Conservation (phyloP, 2,888 invertebrate genomes). For the Asteroscopus sphinx region DNA sequence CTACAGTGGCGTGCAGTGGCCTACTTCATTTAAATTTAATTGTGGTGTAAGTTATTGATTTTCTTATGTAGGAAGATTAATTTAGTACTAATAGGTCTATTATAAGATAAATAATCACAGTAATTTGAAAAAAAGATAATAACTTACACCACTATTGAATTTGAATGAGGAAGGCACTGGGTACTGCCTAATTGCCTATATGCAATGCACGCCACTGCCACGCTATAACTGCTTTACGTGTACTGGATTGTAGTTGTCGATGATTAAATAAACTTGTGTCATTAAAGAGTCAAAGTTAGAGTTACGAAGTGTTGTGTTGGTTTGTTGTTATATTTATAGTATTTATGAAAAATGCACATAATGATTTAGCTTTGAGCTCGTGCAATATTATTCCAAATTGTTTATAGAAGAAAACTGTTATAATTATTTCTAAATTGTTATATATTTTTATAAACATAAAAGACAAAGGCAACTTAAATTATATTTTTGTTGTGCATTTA, state of each 20-base stretch:
- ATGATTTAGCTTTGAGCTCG: slow-evolving; percentile 87
- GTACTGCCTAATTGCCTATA: no score
- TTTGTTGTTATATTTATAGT: slow-evolving; percentile 87
- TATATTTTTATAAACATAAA: slow-evolving; percentile 88
- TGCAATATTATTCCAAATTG: slow-evolving; percentile 89
- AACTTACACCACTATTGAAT: no score
- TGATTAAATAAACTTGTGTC: slow-evolving; percentile 66
- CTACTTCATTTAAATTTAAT: no score
- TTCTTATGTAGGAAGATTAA: no score
- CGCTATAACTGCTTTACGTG: slow-evolving; percentile 25
- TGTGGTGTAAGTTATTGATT: no score
- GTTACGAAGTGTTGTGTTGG: slow-evolving; percentile 80
- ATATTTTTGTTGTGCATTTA: slow-evolving; percentile 90
- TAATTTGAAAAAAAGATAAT: no score
- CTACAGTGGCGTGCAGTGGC: no score
- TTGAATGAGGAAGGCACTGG: no score
- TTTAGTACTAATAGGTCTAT: no score
- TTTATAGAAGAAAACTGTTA: slow-evolving; percentile 83
- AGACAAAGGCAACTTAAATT: slow-evolving; percentile 88
- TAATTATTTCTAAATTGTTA: slow-evolving; percentile 89
- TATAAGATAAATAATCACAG: no score
- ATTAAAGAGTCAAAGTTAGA: slow-evolving; percentile 76
- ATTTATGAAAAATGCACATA: slow-evolving; percentile 82
- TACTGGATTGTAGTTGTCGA: slow-evolving; percentile 58
- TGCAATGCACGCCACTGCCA: no score